A percentile compares a stretch with the other conserved stretches of the same genome.
These are phyloP conservation scores for Tenthredo amoena DNA, from an alignment of 2,888 invertebrate genomes.

Conservation along the genomic window DNA sequence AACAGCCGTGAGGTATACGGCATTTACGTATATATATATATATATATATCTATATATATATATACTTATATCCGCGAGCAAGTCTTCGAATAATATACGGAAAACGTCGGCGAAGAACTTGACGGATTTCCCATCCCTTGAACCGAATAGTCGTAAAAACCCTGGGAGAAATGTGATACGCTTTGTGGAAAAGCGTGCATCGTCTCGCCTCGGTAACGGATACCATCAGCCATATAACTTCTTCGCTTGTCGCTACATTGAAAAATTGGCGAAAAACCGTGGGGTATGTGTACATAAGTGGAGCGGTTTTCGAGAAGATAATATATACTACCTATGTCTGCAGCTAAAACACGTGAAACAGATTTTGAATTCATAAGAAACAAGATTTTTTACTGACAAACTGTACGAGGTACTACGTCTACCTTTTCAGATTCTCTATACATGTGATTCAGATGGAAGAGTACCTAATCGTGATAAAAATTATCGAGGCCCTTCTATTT, in stretches of 20 bases:
- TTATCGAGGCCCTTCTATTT: not conserved
- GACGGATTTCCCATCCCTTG: conserved; percentile 32
- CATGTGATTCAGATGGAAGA: not conserved
- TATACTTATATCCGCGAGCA: not conserved
- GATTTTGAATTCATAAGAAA: not conserved
- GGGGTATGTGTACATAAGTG: not conserved
- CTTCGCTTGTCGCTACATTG: conserved; percentile 20
- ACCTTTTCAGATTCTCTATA: not conserved
- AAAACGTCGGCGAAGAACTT: not conserved
- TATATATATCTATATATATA: not conserved
- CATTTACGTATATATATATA: no score
- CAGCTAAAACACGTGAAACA: not conserved
- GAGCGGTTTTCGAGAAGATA: not conserved
- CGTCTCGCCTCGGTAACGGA: conserved; percentile 13
- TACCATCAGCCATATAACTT: conserved; percentile 19
- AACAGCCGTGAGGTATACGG: conserved; percentile 2
- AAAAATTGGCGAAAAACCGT: not conserved
- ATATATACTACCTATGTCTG: not conserved
- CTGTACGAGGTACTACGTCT: no score
- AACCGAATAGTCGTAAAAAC: conserved; percentile 31
- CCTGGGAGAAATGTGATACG: conserved; percentile 28
- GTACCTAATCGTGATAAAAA: not conserved
- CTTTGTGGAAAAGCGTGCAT: conserved; percentile 25
- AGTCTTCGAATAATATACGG: conserved; percentile 18
- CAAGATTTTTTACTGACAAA: not conserved